These are phyloP conservation scores for Jacana jacana DNA, from an alignment of 2,113 vertebrate species.

Conservation along the genomic window DNA sequence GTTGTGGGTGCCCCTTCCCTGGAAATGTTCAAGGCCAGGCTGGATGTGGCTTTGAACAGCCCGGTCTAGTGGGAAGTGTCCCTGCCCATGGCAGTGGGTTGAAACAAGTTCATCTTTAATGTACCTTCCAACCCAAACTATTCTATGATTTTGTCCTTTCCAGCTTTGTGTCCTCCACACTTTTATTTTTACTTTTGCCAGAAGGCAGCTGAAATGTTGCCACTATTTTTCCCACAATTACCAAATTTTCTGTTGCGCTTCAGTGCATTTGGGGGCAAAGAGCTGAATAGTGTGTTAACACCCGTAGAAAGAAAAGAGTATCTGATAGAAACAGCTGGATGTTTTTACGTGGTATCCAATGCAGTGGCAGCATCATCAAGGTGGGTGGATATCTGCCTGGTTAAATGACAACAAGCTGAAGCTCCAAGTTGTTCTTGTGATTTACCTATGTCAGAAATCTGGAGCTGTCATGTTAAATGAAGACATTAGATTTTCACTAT, in stretches of 20 bases:
- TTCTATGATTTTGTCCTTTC: background rate
- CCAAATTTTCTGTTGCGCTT: background rate
- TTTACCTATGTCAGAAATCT: background rate
- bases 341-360: rapidly evolving
- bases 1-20: background rate
- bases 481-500: background rate
- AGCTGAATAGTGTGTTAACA: background rate
- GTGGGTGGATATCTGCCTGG: background rate
- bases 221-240: background rate
- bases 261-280: background rate
- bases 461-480: background rate
- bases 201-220: no score
- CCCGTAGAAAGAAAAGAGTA: background rate
- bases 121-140: background rate
- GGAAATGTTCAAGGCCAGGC: background rate
- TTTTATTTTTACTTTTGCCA: no score
- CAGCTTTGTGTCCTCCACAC: no score
- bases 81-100: background rate
- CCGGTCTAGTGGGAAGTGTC: background rate
- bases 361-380: background rate
- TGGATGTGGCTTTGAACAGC: background rate
- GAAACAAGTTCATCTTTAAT: background rate
- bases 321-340: background rate
- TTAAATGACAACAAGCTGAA: background rate
- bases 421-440: background rate